A percentile compares a stretch with the other conserved stretches of the same genome.
phyloP scores from a whole-genome alignment of 1,140 invertebrate genomes.

The Gryon sp. region DNA sequence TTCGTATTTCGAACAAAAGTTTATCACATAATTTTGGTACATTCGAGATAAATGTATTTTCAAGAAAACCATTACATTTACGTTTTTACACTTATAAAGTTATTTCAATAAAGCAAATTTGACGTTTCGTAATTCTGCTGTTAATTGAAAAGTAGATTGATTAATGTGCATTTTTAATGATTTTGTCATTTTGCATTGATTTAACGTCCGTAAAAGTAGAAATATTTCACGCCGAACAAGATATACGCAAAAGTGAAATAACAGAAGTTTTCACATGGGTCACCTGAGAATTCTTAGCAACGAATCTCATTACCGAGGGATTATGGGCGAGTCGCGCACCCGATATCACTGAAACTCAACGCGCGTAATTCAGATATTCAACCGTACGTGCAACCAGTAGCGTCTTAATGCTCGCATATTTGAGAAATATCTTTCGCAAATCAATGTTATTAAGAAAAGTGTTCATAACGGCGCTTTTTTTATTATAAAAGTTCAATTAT shows the following conservation, averaged over 20 bases:
- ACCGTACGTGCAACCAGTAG: constrained; percentile 6
- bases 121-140: too few relatives aligned
- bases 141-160: too few relatives aligned
- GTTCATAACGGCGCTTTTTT: too few relatives aligned
- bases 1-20: too few relatives aligned
- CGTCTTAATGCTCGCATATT: not conserved
- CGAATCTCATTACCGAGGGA: constrained; percentile 41
- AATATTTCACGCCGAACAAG: not conserved
- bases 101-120: too few relatives aligned
- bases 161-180: not conserved
- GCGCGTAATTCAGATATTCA: constrained; percentile 34
- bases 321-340: constrained; percentile 19
- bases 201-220: not conserved
- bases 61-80: too few relatives aligned
- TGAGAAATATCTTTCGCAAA: constrained; percentile 2
- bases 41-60: too few relatives aligned
- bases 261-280: constrained; percentile 28
- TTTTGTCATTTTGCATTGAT: not conserved
- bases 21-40: too few relatives aligned
- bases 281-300: constrained; percentile 38
- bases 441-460: constrained; percentile 3
- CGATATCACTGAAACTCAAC: constrained; percentile 13
- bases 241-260: constrained; percentile 11
- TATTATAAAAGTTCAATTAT: too few relatives aligned
- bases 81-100: too few relatives aligned